phyloP scores from a whole-genome alignment of 2,113 vertebrate genomes.

The Nansenia antarctica region DNA sequence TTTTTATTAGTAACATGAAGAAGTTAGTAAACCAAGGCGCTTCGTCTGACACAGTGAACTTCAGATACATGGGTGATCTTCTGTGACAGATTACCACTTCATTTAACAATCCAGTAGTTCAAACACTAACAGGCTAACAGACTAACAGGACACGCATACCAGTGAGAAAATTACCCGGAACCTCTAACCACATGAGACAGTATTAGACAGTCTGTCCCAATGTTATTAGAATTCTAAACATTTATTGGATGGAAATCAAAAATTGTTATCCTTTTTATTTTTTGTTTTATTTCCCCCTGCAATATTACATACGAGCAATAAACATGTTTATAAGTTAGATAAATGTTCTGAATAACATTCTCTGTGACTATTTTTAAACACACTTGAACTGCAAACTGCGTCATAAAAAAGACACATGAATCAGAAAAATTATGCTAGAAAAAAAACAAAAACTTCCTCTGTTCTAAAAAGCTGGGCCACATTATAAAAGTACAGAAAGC shows the following conservation, averaged over 20 bases:
- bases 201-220: constrained; percentile 49
- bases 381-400: constrained; percentile 52
- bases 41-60: constrained; percentile 51
- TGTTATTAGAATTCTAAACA: constrained; percentile 64
- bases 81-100: constrained; percentile 71
- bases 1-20: constrained; percentile 47
- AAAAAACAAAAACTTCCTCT: constrained; percentile 44
- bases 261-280: constrained; percentile 54
- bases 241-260: constrained; percentile 73
- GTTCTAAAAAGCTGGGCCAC: constrained; percentile 50
- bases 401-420: constrained; percentile 58
- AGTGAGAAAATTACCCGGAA: constrained; percentile 50
- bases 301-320: constrained; percentile 63
- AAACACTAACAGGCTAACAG: constrained; percentile 63
- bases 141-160: constrained; percentile 55
- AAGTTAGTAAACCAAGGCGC: constrained; percentile 52
- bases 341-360: constrained; percentile 53
- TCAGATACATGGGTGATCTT: constrained; percentile 50
- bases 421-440: constrained; percentile 55
- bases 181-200: constrained; percentile 64
- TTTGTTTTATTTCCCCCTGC: constrained; percentile 46
- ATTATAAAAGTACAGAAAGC: constrained; percentile 57
- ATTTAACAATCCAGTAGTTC: constrained; percentile 67
- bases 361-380: constrained; percentile 53
- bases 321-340: constrained; percentile 65